Percentiles rank a stretch among this genome's conserved stretches.
Conservation (phyloP, 2,797 vertebrate genomes). For the Simalia tracyae region DNA sequence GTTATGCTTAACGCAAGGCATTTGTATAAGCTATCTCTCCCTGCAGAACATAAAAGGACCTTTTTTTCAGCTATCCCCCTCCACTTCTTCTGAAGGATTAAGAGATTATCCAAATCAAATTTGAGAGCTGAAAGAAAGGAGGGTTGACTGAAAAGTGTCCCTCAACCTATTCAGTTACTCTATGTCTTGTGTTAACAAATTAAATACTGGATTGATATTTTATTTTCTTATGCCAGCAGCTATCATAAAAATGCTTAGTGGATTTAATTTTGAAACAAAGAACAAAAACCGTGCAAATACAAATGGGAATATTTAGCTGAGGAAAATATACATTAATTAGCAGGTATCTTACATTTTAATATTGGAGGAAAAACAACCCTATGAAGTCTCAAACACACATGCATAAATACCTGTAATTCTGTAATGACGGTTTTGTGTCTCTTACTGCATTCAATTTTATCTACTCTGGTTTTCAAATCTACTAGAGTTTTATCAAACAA, state of each 20-base stretch:
- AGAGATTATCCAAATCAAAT: background rate
- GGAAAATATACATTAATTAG: background rate
- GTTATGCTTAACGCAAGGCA: background rate
- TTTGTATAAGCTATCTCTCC: background rate
- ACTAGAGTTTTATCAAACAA: conserved; percentile 88
- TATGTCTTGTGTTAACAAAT: background rate
- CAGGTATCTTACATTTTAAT: background rate
- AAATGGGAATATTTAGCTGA: background rate
- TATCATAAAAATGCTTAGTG: background rate
- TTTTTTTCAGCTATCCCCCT: background rate
- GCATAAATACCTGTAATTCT: conserved; percentile 78
- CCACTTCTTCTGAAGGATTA: background rate
- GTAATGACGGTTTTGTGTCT: conserved; percentile 86
- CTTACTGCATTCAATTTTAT: conserved; percentile 89
- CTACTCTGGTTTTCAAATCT: conserved; percentile 89
- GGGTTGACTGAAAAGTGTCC: background rate
- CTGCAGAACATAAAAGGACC: background rate
- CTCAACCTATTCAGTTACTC: background rate
- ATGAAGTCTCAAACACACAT: conserved; percentile 14
- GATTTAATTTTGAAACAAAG: background rate
- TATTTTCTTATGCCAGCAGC: background rate
- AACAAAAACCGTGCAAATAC: background rate
- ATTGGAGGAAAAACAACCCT: background rate
- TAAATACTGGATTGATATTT: background rate
- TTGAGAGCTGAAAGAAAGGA: background rate